Evolutionary conservation across 2,888 invertebrate species (phyloP), one percentile per base, ranked within the genome.

Genomic region (Hetaerina titia): DNA sequence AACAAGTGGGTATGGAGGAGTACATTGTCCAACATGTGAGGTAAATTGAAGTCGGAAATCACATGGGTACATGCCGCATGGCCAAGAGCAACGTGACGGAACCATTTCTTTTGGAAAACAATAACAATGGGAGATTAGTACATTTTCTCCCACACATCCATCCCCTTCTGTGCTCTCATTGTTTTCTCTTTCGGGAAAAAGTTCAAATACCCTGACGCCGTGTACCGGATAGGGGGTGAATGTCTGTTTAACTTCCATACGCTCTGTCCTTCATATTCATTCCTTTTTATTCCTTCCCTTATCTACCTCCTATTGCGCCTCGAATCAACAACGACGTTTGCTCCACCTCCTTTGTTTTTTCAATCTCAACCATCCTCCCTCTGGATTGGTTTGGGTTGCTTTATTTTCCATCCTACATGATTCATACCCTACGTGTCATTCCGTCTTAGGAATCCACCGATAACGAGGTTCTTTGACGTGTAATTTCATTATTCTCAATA

Each of bases 171-270:
- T 56, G 31, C 69, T n/a, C 92, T 69, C 69, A 92, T 74, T 92
- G 92, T 92, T 92, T 56, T 89, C n/a, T 15, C 89, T 56, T 56
- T 58, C 57, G n/a, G 13, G 22, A 58, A 58, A n/a, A 92, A n/a
- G 92, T 69, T 69, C 92, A 69, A 92, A 92, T 69, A 92, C 64
- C 69, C 69, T 69, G 2, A 11, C 92, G 13, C 45, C 45, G 45
- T 31, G 56, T 4, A 22, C 22, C 45, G 22, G 64, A 31, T 31
- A 64, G 22, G 69, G 56, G 92, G 92, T 92, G 69, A 92, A 92
- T 56, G 92, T 74, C 92, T 92, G 92, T 22, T 92, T 92, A 92
- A 92, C 69, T 69, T 56, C 92, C 69, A 11, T 15, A 0, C 64
- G 19, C 63, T 45, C 17, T n/a, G 15, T 63, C 45, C 64, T 45